Percentiles rank a stretch among this genome's conserved stretches.
Conservation (phyloP, 2,113 vertebrate genomes). For the Cololabis saira region DNA sequence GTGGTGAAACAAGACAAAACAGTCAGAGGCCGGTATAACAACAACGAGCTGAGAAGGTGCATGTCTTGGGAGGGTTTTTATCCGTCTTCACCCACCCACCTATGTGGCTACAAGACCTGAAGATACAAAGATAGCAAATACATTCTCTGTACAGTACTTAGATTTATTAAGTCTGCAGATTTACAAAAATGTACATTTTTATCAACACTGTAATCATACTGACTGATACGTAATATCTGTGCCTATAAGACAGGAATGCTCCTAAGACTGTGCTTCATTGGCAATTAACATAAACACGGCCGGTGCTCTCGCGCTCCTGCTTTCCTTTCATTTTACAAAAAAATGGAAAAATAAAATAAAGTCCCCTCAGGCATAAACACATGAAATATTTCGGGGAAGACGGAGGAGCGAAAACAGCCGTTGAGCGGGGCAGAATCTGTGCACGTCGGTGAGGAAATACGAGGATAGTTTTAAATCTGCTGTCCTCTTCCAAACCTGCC, state of each 20-base stretch:
- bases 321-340: conserved; percentile 37
- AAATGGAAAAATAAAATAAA: conserved; percentile 8
- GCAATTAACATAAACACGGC: conserved; percentile 38
- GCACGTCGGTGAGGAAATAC: conserved; percentile 31
- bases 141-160: conserved; percentile 50
- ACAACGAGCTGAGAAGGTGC: not conserved
- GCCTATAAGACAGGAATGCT: conserved; percentile 42
- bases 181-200: conserved; percentile 83
- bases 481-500: not conserved
- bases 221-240: conserved; percentile 59
- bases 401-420: conserved; percentile 25
- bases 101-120: not conserved
- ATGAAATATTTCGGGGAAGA: conserved; percentile 44
- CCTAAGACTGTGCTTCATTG: conserved; percentile 29
- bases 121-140: conserved; percentile 20
- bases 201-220: conserved; percentile 67
- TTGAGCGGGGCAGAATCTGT: conserved; percentile 28
- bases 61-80: too few relatives aligned
- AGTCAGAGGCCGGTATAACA: not conserved
- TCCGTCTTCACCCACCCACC: too few relatives aligned
- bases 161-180: conserved; percentile 80
- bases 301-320: conserved; percentile 14
- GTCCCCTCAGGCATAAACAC: conserved; percentile 26
- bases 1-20: not conserved
- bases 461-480: not conserved